Evolutionary conservation across 2,797 vertebrate species (phyloP).

Genomic region (Phoeniculus purpureus): DNA sequence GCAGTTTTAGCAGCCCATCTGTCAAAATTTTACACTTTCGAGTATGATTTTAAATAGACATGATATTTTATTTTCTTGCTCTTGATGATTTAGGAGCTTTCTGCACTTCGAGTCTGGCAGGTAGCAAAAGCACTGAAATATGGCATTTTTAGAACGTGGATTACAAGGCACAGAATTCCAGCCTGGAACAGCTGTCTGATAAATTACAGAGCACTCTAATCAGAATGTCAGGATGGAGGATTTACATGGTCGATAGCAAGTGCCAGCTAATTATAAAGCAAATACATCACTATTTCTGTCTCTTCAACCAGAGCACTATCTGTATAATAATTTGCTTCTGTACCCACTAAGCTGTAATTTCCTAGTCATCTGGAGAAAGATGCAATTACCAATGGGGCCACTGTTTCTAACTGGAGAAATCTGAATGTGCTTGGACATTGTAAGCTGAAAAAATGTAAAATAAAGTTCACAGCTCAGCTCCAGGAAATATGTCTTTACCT

Average conservation of each 20-base stretch:
- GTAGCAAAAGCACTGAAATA: neutral
- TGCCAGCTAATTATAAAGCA: neutral
- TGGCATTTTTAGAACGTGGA: neutral
- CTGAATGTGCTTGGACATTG: neutral
- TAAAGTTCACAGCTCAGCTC: neutral
- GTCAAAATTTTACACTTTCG: neutral
- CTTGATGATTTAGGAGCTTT: neutral
- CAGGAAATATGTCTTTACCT: neutral
- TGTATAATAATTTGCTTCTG: conserved; percentile 14
- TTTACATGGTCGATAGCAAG: neutral
- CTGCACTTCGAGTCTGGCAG: neutral
- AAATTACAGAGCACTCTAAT: conserved; percentile 1
- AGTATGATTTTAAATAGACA: neutral
- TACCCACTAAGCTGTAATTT: neutral
- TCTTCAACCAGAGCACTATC: neutral
- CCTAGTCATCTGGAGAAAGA: neutral
- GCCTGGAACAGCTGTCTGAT: neutral
- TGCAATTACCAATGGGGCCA: neutral
- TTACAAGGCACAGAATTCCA: conserved; percentile 5
- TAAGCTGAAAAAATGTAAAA: neutral
- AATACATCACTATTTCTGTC: conserved; percentile 17
- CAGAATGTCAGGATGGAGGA: neutral
- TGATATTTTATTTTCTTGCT: neutral
- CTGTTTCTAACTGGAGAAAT: neutral
- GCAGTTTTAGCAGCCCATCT: neutral